These are phyloP conservation scores for Miniopterus natalensis DNA, from an alignment of 2,113 vertebrate genomes.

Conservation along the genomic window DNA sequence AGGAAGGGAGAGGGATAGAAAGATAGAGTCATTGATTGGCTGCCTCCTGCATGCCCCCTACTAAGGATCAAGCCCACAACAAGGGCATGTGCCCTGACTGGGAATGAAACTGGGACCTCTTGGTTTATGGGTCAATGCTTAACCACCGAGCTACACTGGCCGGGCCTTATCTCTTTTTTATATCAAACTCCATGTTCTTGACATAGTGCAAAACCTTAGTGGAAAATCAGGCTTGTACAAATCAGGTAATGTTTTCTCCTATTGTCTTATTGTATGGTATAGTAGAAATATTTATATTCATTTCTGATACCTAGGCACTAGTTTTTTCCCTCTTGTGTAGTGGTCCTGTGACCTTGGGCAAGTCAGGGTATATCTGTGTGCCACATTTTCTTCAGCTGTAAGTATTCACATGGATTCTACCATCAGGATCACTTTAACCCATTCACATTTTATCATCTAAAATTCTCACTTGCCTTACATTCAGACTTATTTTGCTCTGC, in stretches of 20 bases:
- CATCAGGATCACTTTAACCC: neutral
- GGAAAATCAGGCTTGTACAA: slow-evolving; percentile 1
- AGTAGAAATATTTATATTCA: slow-evolving; percentile 33
- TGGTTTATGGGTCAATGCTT: too few species aligned
- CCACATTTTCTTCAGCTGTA: neutral
- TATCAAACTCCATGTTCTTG: neutral
- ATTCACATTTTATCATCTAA: slow-evolving; percentile 20
- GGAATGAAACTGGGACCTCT: too few species aligned
- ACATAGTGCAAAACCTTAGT: neutral
- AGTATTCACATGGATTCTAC: slow-evolving; percentile 20
- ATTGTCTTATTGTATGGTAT: neutral
- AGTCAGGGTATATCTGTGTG: neutral
- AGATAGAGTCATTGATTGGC: too few species aligned
- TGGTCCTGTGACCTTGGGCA: neutral
- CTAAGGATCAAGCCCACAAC: too few species aligned
- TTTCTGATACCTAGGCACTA: neutral
- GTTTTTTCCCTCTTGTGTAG: neutral
- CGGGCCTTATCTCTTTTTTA: neutral
- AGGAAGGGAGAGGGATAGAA: too few species aligned
- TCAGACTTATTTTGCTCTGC: neutral
- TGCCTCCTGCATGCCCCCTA: too few species aligned
- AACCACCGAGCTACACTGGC: too few species aligned
- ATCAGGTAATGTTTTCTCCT: neutral
- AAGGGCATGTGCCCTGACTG: too few species aligned
- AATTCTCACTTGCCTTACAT: neutral